These are phyloP conservation scores for Okamejei kenojei DNA, from an alignment of 2,797 vertebrate species.

Conservation along the genomic window DNA sequence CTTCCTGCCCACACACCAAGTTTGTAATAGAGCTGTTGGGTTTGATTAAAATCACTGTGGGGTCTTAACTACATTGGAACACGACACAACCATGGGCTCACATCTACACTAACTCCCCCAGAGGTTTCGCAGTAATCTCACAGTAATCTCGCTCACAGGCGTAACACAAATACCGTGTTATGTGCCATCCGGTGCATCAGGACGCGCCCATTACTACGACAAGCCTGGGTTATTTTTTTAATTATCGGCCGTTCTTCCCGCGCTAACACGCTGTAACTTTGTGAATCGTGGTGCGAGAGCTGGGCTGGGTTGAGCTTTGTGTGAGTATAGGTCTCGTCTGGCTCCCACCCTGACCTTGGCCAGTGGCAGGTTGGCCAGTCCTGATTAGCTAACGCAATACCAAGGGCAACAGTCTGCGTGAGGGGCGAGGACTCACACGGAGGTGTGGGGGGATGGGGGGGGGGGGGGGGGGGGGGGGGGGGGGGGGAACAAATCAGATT, in stretches of 20 bases:
- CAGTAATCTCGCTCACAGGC: neutral
- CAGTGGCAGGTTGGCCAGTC: conserved; percentile 50
- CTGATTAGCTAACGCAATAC: conserved; percentile 65
- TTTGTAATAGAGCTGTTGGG: neutral
- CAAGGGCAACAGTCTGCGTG: conserved; percentile 58
- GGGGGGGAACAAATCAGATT: conserved; percentile 63
- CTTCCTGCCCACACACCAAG: neutral
- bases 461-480: neutral
- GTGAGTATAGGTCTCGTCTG: conserved; percentile 62
- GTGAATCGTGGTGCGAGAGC: conserved; percentile 43
- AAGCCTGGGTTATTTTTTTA: no score
- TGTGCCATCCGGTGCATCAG: no score
- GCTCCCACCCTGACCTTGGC: conserved; percentile 54
- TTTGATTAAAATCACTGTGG: neutral
- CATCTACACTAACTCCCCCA: neutral
- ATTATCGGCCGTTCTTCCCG: neutral
- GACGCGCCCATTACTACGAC: neutral
- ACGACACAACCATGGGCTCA: neutral
- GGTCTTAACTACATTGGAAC: conserved; percentile 22
- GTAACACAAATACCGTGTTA: no score
- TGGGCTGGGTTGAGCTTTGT: conserved; percentile 38
- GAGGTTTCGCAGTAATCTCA: no score
- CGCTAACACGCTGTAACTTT: conserved; percentile 31
- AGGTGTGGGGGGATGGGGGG: no score
- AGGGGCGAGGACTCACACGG: no score